A percentile compares a stretch with the other conserved stretches of the same genome.
Evolutionary conservation across 2,797 vertebrate genomes (phyloP).

Genomic region (Anolis apletophallus): DNA sequence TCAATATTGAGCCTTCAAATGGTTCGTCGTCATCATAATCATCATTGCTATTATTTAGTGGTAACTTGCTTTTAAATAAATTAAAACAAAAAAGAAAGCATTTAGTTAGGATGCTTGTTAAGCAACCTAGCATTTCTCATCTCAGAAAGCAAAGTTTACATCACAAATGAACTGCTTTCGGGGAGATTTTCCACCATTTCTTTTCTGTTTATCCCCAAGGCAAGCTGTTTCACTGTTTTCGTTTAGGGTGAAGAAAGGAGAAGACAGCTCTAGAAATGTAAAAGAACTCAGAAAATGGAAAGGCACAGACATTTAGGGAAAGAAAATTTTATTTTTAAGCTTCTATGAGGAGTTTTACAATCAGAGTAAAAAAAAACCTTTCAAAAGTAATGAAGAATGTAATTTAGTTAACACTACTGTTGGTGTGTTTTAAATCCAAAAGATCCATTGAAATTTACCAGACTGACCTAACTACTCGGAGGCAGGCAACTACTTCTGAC

Average conservation of each 20-base stretch:
- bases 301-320: constrained; percentile 34
- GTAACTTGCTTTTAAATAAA: background rate
- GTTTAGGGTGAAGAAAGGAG: background rate
- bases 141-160: background rate
- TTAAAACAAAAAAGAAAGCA: background rate
- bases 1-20: background rate
- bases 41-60: background rate
- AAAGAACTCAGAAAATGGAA: constrained; percentile 2
- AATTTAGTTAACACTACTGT: constrained; percentile 17
- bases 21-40: background rate
- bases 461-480: constrained; percentile 21
- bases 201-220: background rate
- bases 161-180: background rate
- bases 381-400: constrained; percentile 44
- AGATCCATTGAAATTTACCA: constrained; percentile 28
- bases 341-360: constrained; percentile 53
- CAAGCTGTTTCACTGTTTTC: background rate
- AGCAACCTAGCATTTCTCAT: background rate
- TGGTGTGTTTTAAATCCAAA: constrained; percentile 28
- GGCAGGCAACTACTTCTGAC: constrained; percentile 7
- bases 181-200: background rate
- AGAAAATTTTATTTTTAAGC: constrained; percentile 50
- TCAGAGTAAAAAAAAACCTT: constrained; percentile 41
- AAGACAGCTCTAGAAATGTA: too few species aligned
- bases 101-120: background rate